Conservation (phyloP, 2,888 invertebrate genomes). For the Sarcophaga subvicina region DNA sequence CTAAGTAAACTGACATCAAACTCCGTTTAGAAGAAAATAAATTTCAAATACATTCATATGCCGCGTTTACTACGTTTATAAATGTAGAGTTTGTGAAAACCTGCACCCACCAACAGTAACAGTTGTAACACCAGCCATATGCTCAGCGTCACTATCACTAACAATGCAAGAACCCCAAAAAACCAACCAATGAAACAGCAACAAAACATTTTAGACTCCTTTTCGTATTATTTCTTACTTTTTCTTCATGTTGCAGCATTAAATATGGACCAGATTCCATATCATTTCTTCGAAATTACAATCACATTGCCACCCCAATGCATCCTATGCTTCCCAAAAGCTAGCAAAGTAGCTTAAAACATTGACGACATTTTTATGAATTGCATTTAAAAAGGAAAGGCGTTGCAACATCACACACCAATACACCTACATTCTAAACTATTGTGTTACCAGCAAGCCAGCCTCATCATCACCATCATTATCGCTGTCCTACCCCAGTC, state of each 20-base stretch:
- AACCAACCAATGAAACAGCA: not conserved
- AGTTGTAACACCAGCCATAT: not conserved
- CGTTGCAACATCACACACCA: slow-evolving; percentile 28
- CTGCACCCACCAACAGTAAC: not conserved
- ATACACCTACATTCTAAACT: too few species aligned
- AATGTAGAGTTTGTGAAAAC: too few species aligned
- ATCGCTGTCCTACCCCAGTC: not conserved
- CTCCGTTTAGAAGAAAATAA: too few species aligned
- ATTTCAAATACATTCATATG: too few species aligned
- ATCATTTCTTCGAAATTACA: not conserved
- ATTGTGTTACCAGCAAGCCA: too few species aligned
- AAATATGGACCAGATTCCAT: slow-evolving; percentile 32
- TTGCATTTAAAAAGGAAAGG: slow-evolving; percentile 59
- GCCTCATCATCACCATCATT: not conserved
- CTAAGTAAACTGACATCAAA: too few species aligned
- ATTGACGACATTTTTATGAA: slow-evolving; percentile 34
- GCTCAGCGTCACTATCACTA: slow-evolving; percentile 15
- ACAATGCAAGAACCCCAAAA: not conserved
- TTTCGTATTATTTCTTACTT: slow-evolving; percentile 7
- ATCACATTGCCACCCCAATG: slow-evolving; percentile 5
- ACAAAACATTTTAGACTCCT: not conserved
- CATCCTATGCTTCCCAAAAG: too few species aligned
- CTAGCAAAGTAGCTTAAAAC: too few species aligned
- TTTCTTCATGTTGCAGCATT: slow-evolving; percentile 17
- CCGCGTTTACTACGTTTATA: too few species aligned